Evolutionary conservation across 2,797 vertebrate genomes (phyloP), one percentile per base, ranked within the genome.

Genomic region (Erithacus rubecula): DNA sequence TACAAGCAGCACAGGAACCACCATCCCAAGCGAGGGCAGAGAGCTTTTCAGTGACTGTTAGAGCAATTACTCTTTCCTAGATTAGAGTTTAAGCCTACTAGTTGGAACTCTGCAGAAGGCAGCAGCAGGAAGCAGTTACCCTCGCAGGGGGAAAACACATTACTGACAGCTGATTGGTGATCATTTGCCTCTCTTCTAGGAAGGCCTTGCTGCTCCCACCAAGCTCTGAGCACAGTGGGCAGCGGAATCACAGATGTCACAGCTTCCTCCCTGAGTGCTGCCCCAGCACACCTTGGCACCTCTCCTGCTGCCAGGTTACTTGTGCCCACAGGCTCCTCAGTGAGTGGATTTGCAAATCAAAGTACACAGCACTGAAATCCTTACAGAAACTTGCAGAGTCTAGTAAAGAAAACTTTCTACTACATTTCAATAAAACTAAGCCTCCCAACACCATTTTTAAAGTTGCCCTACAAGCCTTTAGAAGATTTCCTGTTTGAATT

Each of bases 121-220:
- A 93, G 37, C 94, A 95, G 93, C 91, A 89, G 95, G 94, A 89
- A 91, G 79, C 91, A 53, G 82, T 75, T 78, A 83, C 76, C 68
- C 76, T 93, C 18, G 9, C 82, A 86, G 83, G 78, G 86, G 65
- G 81, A 58, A 87, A 93, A 79, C 80, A 88, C 82, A 67, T 84
- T 76, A 22, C 59, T 46, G 79, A 49, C 22, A 94, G 49, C 86
- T 84, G 83, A 91, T 8, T 88, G 83, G 76, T 46, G 59, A 15
- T 26, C 77, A n/a, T 49, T 69, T 69, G 59, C 55, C 74, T 79
- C 76, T 78, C 20, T 47, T 37, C 78, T 55, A 92, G 62, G 51
- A 82, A 67, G 70, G 70, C 19, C 26, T 86, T 41, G 62, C 77
- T 59, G 72, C 90, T 93, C 67, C 67, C 80, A 59, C 80, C 39